Evolutionary conservation across 2,113 vertebrate species (phyloP).

Genomic region (Ranitomeya variabilis): DNA sequence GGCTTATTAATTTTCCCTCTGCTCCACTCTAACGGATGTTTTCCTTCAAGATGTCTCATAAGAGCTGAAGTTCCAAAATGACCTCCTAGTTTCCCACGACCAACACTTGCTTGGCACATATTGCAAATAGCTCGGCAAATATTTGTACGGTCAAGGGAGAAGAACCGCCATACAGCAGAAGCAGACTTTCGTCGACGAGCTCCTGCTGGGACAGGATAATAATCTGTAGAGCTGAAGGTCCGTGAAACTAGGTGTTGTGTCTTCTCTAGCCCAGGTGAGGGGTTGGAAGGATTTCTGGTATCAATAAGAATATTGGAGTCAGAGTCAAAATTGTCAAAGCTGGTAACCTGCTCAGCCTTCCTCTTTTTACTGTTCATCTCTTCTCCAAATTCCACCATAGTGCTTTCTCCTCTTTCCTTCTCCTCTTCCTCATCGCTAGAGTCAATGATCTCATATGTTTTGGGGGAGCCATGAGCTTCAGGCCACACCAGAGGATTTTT

Average conservation of each 20-base stretch:
- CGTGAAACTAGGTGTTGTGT: neutral
- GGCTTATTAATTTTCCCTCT: neutral
- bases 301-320: neutral
- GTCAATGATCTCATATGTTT: conserved; percentile 1
- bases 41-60: conserved; percentile 40
- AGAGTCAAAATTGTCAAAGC: rapidly evolving
- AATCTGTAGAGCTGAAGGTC: neutral
- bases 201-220: neutral
- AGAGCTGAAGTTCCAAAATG: conserved; percentile 7
- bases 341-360: neutral
- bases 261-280: neutral
- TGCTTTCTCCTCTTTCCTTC: neutral
- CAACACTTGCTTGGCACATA: conserved; percentile 26
- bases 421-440: neutral
- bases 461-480: neutral
- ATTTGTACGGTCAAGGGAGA: neutral
- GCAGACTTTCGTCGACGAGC: neutral
- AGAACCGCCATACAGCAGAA: conserved; percentile 20
- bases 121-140: neutral
- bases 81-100: neutral
- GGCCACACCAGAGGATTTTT: neutral
- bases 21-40: conserved; percentile 42
- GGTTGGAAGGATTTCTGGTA: neutral
- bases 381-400: neutral
- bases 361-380: neutral